phyloP scores from a whole-genome alignment of 2,888 invertebrate genomes.

The Bugula neritina region DNA sequence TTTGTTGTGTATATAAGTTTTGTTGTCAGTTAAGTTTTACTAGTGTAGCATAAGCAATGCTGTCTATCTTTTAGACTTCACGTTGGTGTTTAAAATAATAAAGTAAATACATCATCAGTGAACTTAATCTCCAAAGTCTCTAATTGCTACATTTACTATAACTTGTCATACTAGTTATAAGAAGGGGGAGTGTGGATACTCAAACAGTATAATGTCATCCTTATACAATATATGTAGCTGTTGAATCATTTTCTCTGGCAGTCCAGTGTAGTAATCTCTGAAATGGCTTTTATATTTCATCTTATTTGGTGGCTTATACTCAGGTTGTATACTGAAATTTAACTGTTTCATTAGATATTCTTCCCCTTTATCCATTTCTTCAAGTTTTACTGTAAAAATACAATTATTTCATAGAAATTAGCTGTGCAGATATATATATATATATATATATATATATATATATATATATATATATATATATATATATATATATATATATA shows the following conservation, averaged over 20 bases:
- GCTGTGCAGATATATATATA: no score
- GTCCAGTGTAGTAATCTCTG: background rate
- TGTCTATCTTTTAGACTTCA: no score
- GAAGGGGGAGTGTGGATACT: conserved; percentile 3
- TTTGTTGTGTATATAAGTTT: no score
- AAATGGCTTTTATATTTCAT: background rate
- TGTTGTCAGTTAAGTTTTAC: no score
- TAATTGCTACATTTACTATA: background rate
- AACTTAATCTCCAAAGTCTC: no score
- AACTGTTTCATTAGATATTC: background rate
- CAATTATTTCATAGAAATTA: no score
- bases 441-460: background rate
- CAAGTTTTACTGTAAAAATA: conserved; percentile 14
- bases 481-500: background rate
- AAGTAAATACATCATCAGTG: no score
- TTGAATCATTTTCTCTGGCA: background rate
- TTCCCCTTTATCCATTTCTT: conserved; percentile 17
- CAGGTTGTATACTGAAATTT: background rate
- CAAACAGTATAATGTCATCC: conserved; percentile 11
- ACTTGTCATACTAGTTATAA: no score
- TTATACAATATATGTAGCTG: background rate
- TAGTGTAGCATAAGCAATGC: no score
- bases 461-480: background rate
- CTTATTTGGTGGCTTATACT: conserved; percentile 6
- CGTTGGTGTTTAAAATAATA: no score